Base-by-base conservation (phyloP, 2,113 vertebrate genomes). In the Daphoenositta chrysoptera region DNA sequence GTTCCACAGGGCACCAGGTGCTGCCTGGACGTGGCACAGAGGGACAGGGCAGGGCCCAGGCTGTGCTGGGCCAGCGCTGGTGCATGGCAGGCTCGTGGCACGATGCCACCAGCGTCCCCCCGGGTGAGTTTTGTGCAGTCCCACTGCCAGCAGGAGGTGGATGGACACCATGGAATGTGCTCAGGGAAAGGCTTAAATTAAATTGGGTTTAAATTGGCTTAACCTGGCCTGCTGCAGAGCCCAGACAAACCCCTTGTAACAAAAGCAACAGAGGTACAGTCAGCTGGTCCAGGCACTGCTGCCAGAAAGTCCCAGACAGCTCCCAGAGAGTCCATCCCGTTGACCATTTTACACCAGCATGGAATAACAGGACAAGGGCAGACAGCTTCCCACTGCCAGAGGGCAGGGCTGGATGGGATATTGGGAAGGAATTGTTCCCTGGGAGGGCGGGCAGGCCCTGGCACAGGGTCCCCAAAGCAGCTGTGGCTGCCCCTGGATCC, bases 1-100 rank as follows among this genome's bases (percentile, higher is more conserved):
- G 20, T 8, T 16, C 20, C 45, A 26, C 2, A 0, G 40, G 10
- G 26, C 20, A 37, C 10, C 33, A 6, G 0, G 1, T 40, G 33
- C 22, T 40, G 33, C 80, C 64, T 9, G n/a, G 33, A 19, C 42
- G 15, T 0, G 1, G 64, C 26, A 42, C 48, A 45, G 22, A 0
- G 39, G 64, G 30, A 81, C 47, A 56, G 8, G 28, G 37, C 57
- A 60, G 24, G 27, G 35, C 57, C 3, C 0, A 10, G 31, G 42
- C 53, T 6, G n/a, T 22, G 56, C 53, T 50, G 83, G 58, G 20
- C 20, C 45, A 35, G 58, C 14, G 65, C 61, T 13, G 44, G 45
- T 42, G 15, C 27, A 0, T 2, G 28, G 58, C 40, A 60, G n/a
- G 33, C 13, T 64, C 24, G 21, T 0, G 1, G 63, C 37, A 21